Percentiles rank a stretch among this genome's conserved stretches.
phyloP scores from a whole-genome alignment of 2,888 invertebrate genomes.

The Phengaris arion region DNA sequence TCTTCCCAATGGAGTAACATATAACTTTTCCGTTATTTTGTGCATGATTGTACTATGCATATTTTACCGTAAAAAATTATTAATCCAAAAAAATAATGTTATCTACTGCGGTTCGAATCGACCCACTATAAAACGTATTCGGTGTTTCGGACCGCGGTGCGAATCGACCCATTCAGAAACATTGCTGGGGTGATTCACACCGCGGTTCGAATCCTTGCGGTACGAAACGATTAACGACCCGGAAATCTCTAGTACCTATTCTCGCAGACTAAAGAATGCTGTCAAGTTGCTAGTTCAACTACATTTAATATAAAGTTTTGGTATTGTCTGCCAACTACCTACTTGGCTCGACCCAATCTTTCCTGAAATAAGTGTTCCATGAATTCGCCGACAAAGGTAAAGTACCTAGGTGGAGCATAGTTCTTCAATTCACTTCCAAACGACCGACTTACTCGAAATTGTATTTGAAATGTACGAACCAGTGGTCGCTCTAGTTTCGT shows the following conservation, averaged over 20 bases:
- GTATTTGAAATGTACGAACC: constrained; percentile 25
- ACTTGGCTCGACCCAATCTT: constrained; percentile 30
- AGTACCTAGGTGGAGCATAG: constrained; percentile 26
- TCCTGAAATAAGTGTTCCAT: constrained; percentile 25
- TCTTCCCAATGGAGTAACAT: no score
- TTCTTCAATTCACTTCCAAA: constrained; percentile 28
- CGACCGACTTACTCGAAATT: constrained; percentile 29
- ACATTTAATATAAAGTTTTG: constrained; percentile 22
- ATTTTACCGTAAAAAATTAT: no score
- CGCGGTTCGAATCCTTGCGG: no score
- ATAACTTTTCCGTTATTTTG: no score
- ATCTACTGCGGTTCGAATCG: no score
- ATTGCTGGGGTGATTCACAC: no score
- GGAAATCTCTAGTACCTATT: neutral
- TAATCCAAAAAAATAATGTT: no score
- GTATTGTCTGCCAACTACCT: constrained; percentile 29
- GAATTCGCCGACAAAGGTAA: constrained; percentile 29
- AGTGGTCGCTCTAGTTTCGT: neutral
- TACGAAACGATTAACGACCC: no score
- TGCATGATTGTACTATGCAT: no score
- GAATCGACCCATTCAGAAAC: no score
- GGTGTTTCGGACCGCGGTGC: no score
- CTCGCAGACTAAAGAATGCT: neutral
- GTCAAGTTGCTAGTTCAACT: constrained; percentile 25
- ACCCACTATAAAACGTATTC: no score